Percentiles rank a stretch among this genome's conserved stretches.
These are phyloP conservation scores for Brachionichthys hirsutus DNA, from an alignment of 2,113 vertebrate genomes.

Conservation along the genomic window DNA sequence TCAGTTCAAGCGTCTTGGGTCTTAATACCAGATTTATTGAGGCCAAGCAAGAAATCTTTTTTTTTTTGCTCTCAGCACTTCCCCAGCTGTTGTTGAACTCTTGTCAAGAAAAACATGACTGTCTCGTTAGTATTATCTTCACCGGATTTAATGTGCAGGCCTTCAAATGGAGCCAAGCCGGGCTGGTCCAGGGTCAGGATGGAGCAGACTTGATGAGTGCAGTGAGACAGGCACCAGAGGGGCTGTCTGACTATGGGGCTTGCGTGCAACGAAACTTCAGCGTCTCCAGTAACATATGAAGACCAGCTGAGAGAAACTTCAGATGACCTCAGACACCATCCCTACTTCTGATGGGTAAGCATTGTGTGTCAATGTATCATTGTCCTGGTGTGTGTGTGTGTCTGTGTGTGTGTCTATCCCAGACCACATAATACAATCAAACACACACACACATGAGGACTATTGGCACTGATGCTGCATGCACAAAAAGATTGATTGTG, in stretches of 20 bases:
- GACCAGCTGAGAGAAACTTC: constrained; percentile 60
- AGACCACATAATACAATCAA: constrained; percentile 34
- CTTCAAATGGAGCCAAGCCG: constrained; percentile 11
- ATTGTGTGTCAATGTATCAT: constrained; percentile 8
- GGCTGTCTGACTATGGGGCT: constrained; percentile 37
- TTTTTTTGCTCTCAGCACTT: constrained; percentile 12
- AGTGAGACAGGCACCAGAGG: constrained; percentile 30
- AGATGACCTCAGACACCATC: constrained; percentile 43
- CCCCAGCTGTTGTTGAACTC: constrained; percentile 33
- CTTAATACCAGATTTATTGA: constrained; percentile 2
- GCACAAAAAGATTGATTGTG: constrained; percentile 37
- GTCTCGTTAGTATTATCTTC: constrained; percentile 36
- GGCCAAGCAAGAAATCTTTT: constrained; percentile 23
- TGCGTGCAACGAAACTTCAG: constrained; percentile 38
- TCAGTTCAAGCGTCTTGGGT: constrained; percentile 11
- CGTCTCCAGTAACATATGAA: constrained; percentile 55
- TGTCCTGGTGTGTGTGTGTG: constrained; percentile 3
- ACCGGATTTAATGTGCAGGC: constrained; percentile 15
- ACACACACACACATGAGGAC: constrained; percentile 31
- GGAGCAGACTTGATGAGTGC: constrained; percentile 20
- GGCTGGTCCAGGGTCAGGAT: constrained; percentile 1
- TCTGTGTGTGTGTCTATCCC: too few relatives aligned
- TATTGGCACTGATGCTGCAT: constrained; percentile 22
- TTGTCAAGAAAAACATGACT: constrained; percentile 40
- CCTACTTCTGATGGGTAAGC: constrained; percentile 34